These are phyloP conservation scores for Phoenicopterus ruber DNA, from an alignment of 2,113 vertebrate species.

Conservation along the genomic window DNA sequence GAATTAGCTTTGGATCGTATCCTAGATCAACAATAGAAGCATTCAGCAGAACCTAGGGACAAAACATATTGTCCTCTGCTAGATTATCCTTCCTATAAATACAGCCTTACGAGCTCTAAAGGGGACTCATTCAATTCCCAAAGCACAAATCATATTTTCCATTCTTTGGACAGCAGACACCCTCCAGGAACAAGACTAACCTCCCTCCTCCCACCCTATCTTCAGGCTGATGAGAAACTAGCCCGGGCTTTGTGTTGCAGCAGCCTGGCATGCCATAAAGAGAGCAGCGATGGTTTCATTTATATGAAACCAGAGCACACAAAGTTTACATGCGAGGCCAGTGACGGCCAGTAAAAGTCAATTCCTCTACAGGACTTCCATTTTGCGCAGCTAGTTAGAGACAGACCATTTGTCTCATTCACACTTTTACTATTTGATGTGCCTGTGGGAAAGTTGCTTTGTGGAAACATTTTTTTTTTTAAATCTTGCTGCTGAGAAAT, in stretches of 20 bases:
- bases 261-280: not conserved
- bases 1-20: slow-evolving; percentile 5
- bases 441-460: not conserved
- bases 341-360: not conserved
- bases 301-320: not conserved
- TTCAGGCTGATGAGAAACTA: not conserved
- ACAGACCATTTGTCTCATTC: not conserved
- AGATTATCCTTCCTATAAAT: slow-evolving; percentile 53
- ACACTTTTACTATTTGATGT: not conserved
- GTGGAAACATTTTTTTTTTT: not conserved
- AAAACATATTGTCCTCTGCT: slow-evolving; percentile 49
- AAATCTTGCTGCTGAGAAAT: not conserved
- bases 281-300: not conserved
- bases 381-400: not conserved
- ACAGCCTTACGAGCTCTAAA: slow-evolving; percentile 10
- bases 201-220: not conserved
- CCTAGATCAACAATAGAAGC: slow-evolving; percentile 42
- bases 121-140: slow-evolving; percentile 39
- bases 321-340: not conserved
- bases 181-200: slow-evolving; percentile 1
- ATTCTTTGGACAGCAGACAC: slow-evolving; percentile 35
- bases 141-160: slow-evolving; percentile 46
- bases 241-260: not conserved
- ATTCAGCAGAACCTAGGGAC: slow-evolving; percentile 31
- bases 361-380: not conserved